Percentiles rank a stretch among this genome's conserved stretches.
These are phyloP conservation scores for Lochmaea crataegi DNA, from an alignment of 2,888 invertebrate genomes.

Conservation along the genomic window DNA sequence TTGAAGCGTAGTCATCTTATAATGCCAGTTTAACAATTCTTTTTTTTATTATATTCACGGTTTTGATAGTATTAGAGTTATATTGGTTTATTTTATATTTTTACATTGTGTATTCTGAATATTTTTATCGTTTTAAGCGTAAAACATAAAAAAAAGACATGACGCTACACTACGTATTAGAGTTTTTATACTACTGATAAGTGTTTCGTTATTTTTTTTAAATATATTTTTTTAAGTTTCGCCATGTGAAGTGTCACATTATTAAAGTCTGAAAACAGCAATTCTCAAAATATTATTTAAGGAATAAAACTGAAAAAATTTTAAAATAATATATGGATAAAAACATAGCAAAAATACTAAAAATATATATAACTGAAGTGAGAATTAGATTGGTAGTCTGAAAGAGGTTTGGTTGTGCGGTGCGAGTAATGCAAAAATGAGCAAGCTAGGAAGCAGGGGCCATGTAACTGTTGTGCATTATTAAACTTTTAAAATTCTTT, in stretches of 20 bases:
- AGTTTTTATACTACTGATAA: conserved; percentile 61
- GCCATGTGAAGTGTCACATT: conserved; percentile 64
- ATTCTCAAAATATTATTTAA: conserved; percentile 67
- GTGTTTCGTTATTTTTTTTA: conserved; percentile 63
- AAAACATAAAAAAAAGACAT: conserved; percentile 59
- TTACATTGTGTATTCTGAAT: conserved; percentile 37
- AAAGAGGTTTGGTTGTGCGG: conserved; percentile 46
- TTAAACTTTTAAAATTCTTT: background rate
- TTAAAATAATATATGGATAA: conserved; percentile 57
- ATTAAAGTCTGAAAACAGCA: conserved; percentile 67
- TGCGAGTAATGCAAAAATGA: conserved; percentile 46
- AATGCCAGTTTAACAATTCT: conserved; percentile 61
- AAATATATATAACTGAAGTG: conserved; percentile 54
- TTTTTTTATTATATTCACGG: conserved; percentile 55
- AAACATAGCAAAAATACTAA: conserved; percentile 59
- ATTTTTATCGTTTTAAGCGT: conserved; percentile 41
- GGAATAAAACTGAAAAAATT: conserved; percentile 59
- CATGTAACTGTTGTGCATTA: conserved; percentile 29
- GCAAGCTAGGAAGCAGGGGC: conserved; percentile 38
- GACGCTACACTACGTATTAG: conserved; percentile 61
- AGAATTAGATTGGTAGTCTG: conserved; percentile 53
- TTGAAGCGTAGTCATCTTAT: conserved; percentile 61
- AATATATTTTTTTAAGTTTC: conserved; percentile 64
- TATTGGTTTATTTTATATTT: conserved; percentile 58
- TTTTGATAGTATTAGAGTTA: conserved; percentile 61